Percentiles rank a stretch among this genome's conserved stretches.
These are phyloP conservation scores for Glaucomys volans DNA, from an alignment of 2,113 vertebrate species.

Conservation along the genomic window DNA sequence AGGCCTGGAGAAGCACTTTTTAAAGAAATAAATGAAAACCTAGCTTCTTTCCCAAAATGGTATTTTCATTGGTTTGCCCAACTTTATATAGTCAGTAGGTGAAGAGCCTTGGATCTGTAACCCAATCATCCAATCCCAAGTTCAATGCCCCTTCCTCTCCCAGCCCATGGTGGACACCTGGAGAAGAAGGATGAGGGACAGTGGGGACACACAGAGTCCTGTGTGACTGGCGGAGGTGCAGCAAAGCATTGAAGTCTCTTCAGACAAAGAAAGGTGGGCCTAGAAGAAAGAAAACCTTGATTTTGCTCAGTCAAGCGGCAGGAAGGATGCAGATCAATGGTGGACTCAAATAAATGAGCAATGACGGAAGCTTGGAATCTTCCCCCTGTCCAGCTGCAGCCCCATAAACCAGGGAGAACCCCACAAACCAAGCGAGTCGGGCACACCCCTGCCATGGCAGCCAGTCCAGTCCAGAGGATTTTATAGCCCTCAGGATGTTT, in stretches of 20 bases:
- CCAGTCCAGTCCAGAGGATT: slow-evolving; percentile 66
- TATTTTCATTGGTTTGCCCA: neutral
- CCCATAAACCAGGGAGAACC: slow-evolving; percentile 45
- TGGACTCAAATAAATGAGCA: neutral
- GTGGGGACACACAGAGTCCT: neutral
- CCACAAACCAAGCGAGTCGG: slow-evolving; percentile 43
- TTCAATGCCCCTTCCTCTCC: neutral
- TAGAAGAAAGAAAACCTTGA: neutral
- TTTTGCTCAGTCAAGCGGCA: neutral
- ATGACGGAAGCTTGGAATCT: neutral
- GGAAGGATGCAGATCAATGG: neutral
- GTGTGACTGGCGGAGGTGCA: neutral
- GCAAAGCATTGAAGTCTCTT: neutral
- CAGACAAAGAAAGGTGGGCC: neutral
- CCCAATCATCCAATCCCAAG: neutral
- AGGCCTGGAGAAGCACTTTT: neutral
- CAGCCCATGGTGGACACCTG: neutral
- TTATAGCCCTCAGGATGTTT: slow-evolving; percentile 80
- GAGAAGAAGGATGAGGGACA: neutral
- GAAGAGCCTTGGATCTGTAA: slow-evolving; percentile 17
- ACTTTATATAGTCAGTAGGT: neutral
- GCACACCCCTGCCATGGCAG: slow-evolving; percentile 64
- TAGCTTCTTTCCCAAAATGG: neutral
- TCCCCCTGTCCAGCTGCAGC: neutral
- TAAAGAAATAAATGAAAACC: neutral